These are phyloP conservation scores for Heliothis virescens DNA, from an alignment of 1,140 invertebrate genomes.

Conservation along the genomic window DNA sequence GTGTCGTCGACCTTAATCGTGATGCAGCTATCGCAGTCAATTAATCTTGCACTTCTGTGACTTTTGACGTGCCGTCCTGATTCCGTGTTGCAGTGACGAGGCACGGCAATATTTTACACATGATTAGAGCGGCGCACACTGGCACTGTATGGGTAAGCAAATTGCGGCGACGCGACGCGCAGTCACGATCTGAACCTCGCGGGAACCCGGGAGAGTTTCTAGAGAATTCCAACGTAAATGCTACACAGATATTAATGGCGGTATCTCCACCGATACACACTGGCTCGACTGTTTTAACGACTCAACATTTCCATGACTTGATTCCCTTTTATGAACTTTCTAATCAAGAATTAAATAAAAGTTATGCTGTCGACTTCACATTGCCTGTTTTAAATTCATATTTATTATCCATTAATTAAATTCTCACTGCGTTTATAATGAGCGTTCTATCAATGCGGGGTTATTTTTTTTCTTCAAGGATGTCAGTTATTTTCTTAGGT, in stretches of 20 bases:
- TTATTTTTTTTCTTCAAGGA: slow-evolving; percentile 63
- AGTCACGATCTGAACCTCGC: slow-evolving; percentile 84
- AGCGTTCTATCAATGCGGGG: not conserved
- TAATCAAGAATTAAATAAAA: slow-evolving; percentile 49
- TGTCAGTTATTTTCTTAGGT: slow-evolving; percentile 65
- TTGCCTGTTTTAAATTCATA: slow-evolving; percentile 51
- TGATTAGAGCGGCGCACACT: slow-evolving; percentile 80
- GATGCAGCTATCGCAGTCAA: slow-evolving; percentile 74
- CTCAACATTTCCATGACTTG: slow-evolving; percentile 47
- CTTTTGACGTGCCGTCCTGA: slow-evolving; percentile 79
- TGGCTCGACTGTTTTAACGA: slow-evolving; percentile 55
- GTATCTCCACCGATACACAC: slow-evolving; percentile 62
- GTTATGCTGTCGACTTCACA: slow-evolving; percentile 42
- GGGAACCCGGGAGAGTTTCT: slow-evolving; percentile 81
- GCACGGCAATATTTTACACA: slow-evolving; percentile 84
- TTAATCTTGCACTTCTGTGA: slow-evolving; percentile 77
- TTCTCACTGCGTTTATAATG: slow-evolving; percentile 45
- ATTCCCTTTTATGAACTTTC: slow-evolving; percentile 52
- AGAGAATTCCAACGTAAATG: slow-evolving; percentile 84
- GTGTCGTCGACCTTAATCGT: slow-evolving; percentile 71
- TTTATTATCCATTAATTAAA: slow-evolving; percentile 56
- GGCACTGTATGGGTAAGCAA: slow-evolving; percentile 84
- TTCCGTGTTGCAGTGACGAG: slow-evolving; percentile 78
- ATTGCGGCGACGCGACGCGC: slow-evolving; percentile 81
- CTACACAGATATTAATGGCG: slow-evolving; percentile 81